phyloP scores from a whole-genome alignment of 2,888 invertebrate genomes.

The Blastobasis adustella region DNA sequence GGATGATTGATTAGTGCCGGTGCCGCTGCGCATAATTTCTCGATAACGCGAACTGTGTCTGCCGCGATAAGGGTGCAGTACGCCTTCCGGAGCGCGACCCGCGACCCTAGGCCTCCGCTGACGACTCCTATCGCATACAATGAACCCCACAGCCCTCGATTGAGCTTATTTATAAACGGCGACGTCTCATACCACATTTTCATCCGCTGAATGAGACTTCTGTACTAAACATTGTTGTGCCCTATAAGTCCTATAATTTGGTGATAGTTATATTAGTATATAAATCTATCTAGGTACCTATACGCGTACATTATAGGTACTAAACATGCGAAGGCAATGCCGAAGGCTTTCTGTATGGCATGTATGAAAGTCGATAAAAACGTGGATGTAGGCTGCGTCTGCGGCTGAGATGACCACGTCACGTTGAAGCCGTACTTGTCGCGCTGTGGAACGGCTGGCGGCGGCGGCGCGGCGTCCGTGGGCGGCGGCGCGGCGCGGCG shows the following conservation, averaged over 20 bases:
- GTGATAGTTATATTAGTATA: too few relatives aligned
- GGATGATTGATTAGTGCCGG: slow-evolving; percentile 51
- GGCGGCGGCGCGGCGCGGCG: slow-evolving; percentile 1
- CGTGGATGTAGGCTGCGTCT: background rate
- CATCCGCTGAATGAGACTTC: too few relatives aligned
- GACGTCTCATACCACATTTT: too few relatives aligned
- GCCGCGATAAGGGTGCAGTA: slow-evolving; percentile 59
- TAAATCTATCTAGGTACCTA: too few relatives aligned
- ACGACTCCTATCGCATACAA: slow-evolving; percentile 36
- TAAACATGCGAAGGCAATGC: too few relatives aligned
- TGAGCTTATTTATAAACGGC: too few relatives aligned
- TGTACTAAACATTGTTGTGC: too few relatives aligned
- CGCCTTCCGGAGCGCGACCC: slow-evolving; percentile 66
- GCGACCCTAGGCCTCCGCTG: slow-evolving; percentile 26
- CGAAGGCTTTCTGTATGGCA: too few relatives aligned
- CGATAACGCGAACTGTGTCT: slow-evolving; percentile 63
- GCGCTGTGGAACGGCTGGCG: slow-evolving; percentile 7
- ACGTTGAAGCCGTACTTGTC: background rate
- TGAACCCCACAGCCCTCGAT: slow-evolving; percentile 21
- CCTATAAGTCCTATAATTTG: too few relatives aligned
- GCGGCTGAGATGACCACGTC: background rate
- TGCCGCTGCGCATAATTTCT: slow-evolving; percentile 55
- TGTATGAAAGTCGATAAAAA: too few relatives aligned
- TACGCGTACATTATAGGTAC: too few relatives aligned
- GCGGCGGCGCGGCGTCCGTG: slow-evolving; percentile 3